phyloP scores from a whole-genome alignment of 2,797 vertebrate genomes.

The Lagodon rhomboides region DNA sequence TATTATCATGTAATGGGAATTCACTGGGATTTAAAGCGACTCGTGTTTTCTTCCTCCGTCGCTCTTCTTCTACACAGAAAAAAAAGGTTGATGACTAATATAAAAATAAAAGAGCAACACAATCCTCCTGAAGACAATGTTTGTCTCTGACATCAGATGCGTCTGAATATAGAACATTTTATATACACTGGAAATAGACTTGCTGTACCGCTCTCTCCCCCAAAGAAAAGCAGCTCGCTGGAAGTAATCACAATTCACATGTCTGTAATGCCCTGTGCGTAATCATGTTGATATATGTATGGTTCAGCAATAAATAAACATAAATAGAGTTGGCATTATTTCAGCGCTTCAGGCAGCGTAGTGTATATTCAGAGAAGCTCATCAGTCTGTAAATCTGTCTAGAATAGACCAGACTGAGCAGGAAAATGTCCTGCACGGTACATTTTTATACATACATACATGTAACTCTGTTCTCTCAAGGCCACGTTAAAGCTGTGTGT shows the following conservation, averaged over 20 bases:
- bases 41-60: conserved; percentile 9
- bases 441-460: conserved; percentile 3
- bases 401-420: conserved; percentile 29
- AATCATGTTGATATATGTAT: conserved; percentile 60
- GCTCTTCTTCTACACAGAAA: background rate
- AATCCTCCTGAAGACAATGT: background rate
- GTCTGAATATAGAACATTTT: conserved; percentile 6
- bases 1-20: conserved; percentile 52
- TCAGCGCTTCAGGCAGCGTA: conserved; percentile 58
- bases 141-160: conserved; percentile 2
- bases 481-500: background rate
- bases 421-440: background rate
- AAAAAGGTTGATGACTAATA: conserved; percentile 3
- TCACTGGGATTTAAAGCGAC: conserved; percentile 44
- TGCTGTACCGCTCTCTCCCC: background rate
- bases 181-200: conserved; percentile 4
- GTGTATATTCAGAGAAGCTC: conserved; percentile 50
- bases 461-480: background rate
- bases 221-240: conserved; percentile 51
- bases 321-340: conserved; percentile 68
- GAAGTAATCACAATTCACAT: conserved; percentile 60
- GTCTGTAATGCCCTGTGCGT: conserved; percentile 32
- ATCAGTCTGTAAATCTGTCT: conserved; percentile 58
- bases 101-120: background rate
- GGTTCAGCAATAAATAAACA: conserved; percentile 65